Base-by-base conservation (phyloP, 1,140 invertebrate genomes). In the Drosophila sproati region DNA sequence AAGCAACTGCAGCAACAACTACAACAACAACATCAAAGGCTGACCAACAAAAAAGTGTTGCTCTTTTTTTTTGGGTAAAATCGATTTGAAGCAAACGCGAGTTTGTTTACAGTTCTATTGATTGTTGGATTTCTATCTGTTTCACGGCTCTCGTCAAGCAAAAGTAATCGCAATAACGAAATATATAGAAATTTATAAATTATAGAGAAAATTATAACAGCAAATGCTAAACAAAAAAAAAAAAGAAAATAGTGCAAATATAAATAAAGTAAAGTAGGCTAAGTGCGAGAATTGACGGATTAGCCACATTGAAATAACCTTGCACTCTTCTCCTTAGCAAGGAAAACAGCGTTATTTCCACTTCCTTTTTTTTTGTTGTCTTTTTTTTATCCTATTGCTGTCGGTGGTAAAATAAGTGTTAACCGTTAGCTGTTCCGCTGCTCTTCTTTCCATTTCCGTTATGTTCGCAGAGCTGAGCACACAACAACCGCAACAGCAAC, bases 91-190 rank as follows among this genome's bases (percentile, higher is more conserved):
- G 45, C 28, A 77, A 71, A 78, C 31, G 37, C 59, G 45, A 80
- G 62, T 74, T 88, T 89, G 85, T 88, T 88, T 88, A 88, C 85
- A 78, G 75, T 77, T 81, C 78, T 89, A 88, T 88, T 82, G 85
- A 88, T 88, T 89, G 28, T 88, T 89, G 28, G 57, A 48, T 34
- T 67, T 77, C 52, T 73, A 29, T 51, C 54, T 72, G 41, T 51
- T 31, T 37, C 8, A 1, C 12, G 32, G 10, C 59, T 28, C 12
- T 39, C 50, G 32, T 45, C 7, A 10, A 59, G 37, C 32, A 32
- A 43, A 52, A 57, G 39, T 31, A 52, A 51, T 35, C 29, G 28
- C 20, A 41, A 35, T n/a, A 74, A 55, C 0, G 2, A 3, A 43
- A 54, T 54, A 45, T 8, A 34, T 51, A 3, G 32, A 31, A 31